Percentiles rank a stretch among this genome's conserved stretches.
Conservation (phyloP, 2,113 vertebrate species). For the Charadrius vociferus region DNA sequence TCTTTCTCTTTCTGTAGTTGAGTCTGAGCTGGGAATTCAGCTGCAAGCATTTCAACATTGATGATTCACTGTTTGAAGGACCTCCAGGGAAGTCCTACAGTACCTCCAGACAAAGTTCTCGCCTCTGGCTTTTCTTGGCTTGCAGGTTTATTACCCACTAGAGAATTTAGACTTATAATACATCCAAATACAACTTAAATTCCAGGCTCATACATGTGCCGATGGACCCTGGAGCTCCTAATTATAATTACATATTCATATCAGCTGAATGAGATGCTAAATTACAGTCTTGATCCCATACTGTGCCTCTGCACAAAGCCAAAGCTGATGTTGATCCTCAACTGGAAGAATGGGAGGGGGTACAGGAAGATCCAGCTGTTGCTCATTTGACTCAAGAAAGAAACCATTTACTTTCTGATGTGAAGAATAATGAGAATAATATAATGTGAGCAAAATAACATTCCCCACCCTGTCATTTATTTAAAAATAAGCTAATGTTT, state of each 20-base stretch:
- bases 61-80: slow-evolving; percentile 61
- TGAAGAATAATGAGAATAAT: slow-evolving; percentile 3
- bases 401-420: background rate
- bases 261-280: slow-evolving; percentile 38
- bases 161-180: slow-evolving; percentile 14
- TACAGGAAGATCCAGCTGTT: slow-evolving; percentile 38
- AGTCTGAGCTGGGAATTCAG: slow-evolving; percentile 19
- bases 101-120: slow-evolving; percentile 61
- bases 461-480: slow-evolving; percentile 9
- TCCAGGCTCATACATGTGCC: slow-evolving; percentile 7
- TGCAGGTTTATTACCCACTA: slow-evolving; percentile 29
- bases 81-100: slow-evolving; percentile 60
- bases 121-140: slow-evolving; percentile 63
- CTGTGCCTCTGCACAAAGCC: slow-evolving; percentile 11
- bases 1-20: background rate
- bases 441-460: background rate
- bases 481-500: background rate
- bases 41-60: slow-evolving; percentile 43
- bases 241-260: slow-evolving; percentile 37
- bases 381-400: slow-evolving; percentile 14
- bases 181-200: slow-evolving; percentile 21
- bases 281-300: background rate
- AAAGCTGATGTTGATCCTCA: slow-evolving; percentile 40
- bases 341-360: slow-evolving; percentile 10
- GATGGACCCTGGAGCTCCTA: slow-evolving; percentile 38